A percentile compares a stretch with the other conserved stretches of the same genome.
Evolutionary conservation across 2,113 vertebrate species (phyloP).

Genomic region (Crotalus viridis): DNA sequence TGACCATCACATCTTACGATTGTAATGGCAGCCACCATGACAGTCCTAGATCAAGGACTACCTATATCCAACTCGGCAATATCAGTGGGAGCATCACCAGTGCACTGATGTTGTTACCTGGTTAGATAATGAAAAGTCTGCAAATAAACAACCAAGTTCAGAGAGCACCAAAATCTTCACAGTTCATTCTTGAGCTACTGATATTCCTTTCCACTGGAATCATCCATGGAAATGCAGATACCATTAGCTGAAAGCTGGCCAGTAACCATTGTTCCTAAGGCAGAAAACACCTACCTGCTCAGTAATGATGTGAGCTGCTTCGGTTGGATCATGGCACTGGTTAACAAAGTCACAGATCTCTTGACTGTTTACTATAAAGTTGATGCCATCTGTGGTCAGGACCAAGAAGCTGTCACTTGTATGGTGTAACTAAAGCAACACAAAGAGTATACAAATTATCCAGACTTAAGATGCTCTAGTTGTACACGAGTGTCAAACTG

Average conservation of each 20-base stretch:
- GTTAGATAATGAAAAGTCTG: background rate
- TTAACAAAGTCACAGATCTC: slow-evolving; percentile 94
- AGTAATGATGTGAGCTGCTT: slow-evolving; percentile 88
- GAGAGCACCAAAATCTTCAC: background rate
- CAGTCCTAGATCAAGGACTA: background rate
- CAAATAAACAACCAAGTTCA: background rate
- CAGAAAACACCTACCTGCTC: slow-evolving; percentile 82
- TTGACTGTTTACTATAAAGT: slow-evolving; percentile 98
- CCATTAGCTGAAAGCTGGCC: background rate
- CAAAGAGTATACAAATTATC: background rate
- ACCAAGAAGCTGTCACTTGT: slow-evolving; percentile 89
- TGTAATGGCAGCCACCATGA: background rate
- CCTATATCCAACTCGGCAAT: background rate
- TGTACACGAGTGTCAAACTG: background rate
- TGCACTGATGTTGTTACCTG: background rate
- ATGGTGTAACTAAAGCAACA: slow-evolving; percentile 81
- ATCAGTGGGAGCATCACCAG: background rate
- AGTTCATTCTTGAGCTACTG: background rate
- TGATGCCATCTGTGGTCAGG: slow-evolving; percentile 94
- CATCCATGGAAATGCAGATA: background rate
- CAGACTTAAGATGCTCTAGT: background rate
- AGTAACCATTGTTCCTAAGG: background rate
- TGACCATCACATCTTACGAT: background rate
- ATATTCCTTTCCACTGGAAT: background rate
- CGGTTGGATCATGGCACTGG: slow-evolving; percentile 89